Base-by-base conservation (phyloP, 2,888 invertebrate genomes). In the Zelleria hepariella region DNA sequence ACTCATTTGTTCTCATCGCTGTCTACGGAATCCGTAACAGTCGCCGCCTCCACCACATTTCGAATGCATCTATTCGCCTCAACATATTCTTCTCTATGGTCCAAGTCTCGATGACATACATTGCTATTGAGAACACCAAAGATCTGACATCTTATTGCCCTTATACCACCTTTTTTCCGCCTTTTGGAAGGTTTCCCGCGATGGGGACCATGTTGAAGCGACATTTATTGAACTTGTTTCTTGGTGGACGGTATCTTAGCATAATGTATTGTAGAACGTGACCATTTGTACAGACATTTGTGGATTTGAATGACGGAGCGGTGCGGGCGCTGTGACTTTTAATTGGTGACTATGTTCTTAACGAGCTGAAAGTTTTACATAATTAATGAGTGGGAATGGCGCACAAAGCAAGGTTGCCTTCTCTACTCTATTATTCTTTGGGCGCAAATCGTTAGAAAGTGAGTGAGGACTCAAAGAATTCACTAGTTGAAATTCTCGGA, bases 341-440 rank as follows among this genome's bases (percentile, higher is more conserved):
- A 87, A 86, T 86, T 86, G 73, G 73, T 21, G 32, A 23, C 2
- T 10, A 25, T 24, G 32, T 26, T 62, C 66, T 71, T 80, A 78
- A 83, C 75, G 70, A 81, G 72, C 76, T 73, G 77, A 81, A 81
- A 82, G 78, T 83, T 80, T 78, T 74, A 69, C 73, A 74, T 75
- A 79, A 82, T 79, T 82, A 83, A 80, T 79, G 74, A 73, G 74
- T 79, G 77, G 70, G 75, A 78, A 74, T 75, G 70, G 32, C 32
- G 32, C 32, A 64, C 69, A 65, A 63, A 74, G 69, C 55, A 69
- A 73, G 71, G 48, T 52, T 48, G 49, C 68, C 73, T 73, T 70
- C 66, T 71, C 69, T 72, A 72, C 68, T 69, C 68, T 66, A 75
- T 78, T 77, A 77, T 78, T 75, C 71, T 74, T 74, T 72, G 64